Percentiles rank a stretch among this genome's conserved stretches.
These are phyloP conservation scores for Eristalinus sepulchralis DNA, from an alignment of 2,888 invertebrate species.

Conservation along the genomic window DNA sequence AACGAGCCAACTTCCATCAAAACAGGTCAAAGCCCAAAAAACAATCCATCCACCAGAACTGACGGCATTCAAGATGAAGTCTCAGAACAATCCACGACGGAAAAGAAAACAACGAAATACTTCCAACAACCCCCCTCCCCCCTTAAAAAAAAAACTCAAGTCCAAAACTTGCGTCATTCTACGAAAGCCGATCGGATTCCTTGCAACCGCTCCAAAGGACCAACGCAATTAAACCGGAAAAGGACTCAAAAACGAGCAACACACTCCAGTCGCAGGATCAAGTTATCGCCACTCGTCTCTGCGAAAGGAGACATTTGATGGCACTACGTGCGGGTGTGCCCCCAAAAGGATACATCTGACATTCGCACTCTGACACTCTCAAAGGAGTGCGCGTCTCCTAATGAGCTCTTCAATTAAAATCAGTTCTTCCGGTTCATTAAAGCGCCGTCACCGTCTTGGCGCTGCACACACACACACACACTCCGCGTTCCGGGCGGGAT, in stretches of 20 bases:
- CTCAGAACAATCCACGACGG: background rate
- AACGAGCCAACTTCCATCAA: background rate
- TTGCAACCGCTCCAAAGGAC: background rate
- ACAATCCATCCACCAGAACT: background rate
- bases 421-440: slow-evolving; percentile 63
- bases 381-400: slow-evolving; percentile 39
- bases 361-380: slow-evolving; percentile 47
- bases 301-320: background rate
- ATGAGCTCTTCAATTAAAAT: slow-evolving; percentile 71
- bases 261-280: slow-evolving; percentile 7
- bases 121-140: background rate
- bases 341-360: slow-evolving; percentile 5
- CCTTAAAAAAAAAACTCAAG: background rate
- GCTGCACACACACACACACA: background rate
- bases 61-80: background rate
- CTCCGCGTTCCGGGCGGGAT: background rate
- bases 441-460: background rate
- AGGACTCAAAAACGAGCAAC: slow-evolving; percentile 10
- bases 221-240: background rate
- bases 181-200: background rate
- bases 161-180: background rate
- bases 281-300: background rate
- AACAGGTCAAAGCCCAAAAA: background rate
- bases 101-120: background rate
- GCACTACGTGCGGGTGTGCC: background rate